A percentile compares a stretch with the other conserved stretches of the same genome.
Evolutionary conservation across 2,888 invertebrate species (phyloP).

Genomic region (Pandemis cinnamomeana): DNA sequence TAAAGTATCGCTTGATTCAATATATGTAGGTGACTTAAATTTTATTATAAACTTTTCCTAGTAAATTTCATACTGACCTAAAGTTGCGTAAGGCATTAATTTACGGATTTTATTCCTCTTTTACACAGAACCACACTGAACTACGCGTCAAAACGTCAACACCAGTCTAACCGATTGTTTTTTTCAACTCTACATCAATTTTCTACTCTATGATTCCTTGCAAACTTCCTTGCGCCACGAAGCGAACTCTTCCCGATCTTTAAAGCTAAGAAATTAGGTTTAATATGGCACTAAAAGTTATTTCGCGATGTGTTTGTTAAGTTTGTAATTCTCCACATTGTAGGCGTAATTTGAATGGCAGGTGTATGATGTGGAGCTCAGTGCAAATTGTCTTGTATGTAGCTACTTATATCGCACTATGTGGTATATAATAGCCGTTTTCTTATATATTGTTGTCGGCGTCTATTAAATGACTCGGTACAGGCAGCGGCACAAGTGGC

Average conservation of each 20-base stretch:
- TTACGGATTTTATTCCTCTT: too few relatives aligned
- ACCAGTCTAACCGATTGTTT: not conserved
- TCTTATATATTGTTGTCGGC: slow-evolving; percentile 6
- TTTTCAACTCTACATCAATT: slow-evolving; percentile 18
- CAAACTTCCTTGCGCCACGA: not conserved
- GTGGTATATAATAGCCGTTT: slow-evolving; percentile 15
- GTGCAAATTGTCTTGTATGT: slow-evolving; percentile 41
- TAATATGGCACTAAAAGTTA: not conserved
- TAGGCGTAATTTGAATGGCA: slow-evolving; percentile 46
- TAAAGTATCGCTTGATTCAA: too few relatives aligned
- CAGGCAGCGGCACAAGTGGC: not conserved
- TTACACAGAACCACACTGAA: too few relatives aligned
- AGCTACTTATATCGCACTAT: slow-evolving; percentile 29
- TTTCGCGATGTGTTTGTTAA: not conserved
- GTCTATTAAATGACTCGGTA: not conserved
- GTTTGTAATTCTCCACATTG: slow-evolving; percentile 32
- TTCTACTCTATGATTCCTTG: slow-evolving; percentile 28
- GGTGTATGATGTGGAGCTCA: slow-evolving; percentile 43
- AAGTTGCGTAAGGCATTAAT: too few relatives aligned
- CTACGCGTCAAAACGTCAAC: not conserved
- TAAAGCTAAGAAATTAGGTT: not conserved
- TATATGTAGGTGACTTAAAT: too few relatives aligned
- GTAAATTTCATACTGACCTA: too few relatives aligned
- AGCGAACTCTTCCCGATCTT: not conserved
- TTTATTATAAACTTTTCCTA: too few relatives aligned